Conservation (phyloP, 35 echinoderm and acorn worm species). For the Nesometra sesokonis region DNA sequence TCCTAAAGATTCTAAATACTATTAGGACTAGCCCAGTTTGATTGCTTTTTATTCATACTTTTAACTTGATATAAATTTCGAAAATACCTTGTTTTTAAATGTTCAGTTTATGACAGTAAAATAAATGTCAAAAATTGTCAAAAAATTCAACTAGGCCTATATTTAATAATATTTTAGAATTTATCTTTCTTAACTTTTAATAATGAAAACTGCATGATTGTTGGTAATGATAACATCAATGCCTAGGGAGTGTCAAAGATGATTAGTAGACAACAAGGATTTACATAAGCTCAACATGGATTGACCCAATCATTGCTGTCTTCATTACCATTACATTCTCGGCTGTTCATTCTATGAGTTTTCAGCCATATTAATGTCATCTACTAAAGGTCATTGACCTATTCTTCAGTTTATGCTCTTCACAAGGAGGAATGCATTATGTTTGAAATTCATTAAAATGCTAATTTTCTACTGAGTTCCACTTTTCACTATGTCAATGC, state of each 20-base stretch:
- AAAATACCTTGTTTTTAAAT: too few relatives aligned
- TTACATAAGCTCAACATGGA: background rate
- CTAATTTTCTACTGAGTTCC: background rate
- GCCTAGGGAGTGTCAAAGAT: background rate
- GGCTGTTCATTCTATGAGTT: background rate
- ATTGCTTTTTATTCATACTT: too few relatives aligned
- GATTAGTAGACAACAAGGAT: background rate
- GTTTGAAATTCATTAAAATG: background rate
- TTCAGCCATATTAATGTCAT: background rate
- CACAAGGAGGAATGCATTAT: background rate
- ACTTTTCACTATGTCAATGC: too few relatives aligned
- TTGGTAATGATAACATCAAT: background rate
- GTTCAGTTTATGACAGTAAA: too few relatives aligned
- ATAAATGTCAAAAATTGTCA: too few relatives aligned
- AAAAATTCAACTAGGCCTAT: too few relatives aligned
- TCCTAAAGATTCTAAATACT: too few relatives aligned
- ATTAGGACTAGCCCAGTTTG: too few relatives aligned
- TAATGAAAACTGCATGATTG: background rate
- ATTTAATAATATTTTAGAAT: too few relatives aligned
- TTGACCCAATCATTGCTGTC: background rate
- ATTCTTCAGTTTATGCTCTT: background rate
- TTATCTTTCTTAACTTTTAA: too few relatives aligned
- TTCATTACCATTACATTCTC: background rate
- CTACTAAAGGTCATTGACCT: background rate
- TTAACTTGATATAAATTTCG: too few relatives aligned